Percentiles rank a stretch among this genome's conserved stretches.
Conservation (phyloP, 2,888 invertebrate species). For the Operophtera brumata region DNA sequence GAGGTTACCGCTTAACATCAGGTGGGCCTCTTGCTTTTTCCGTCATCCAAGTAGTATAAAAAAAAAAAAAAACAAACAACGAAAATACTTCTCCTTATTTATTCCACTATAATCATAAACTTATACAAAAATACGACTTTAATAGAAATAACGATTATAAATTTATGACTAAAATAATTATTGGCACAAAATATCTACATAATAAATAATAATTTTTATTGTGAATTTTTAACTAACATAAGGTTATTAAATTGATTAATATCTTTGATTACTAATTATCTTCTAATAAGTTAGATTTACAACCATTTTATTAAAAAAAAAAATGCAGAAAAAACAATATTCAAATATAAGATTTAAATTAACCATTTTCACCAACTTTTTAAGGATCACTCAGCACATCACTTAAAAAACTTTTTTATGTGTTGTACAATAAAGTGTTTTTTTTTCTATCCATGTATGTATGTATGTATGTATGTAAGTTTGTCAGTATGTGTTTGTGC, state of each 20-base stretch:
- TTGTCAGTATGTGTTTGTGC: too few species aligned
- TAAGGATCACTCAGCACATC: too few species aligned
- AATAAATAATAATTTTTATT: constrained; percentile 26
- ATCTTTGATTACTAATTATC: neutral
- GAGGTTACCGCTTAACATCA: too few species aligned
- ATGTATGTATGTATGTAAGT: too few species aligned
- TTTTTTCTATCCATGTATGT: too few species aligned
- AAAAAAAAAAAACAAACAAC: constrained; percentile 12
- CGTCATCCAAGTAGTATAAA: too few species aligned
- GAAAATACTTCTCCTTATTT: constrained; percentile 11
- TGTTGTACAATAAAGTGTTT: too few species aligned
- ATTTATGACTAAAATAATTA: constrained; percentile 31
- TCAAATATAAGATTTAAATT: too few species aligned
- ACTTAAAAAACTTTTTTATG: too few species aligned
- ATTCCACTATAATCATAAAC: constrained; percentile 27
- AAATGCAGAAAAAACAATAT: neutral
- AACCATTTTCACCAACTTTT: too few species aligned
- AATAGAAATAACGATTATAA: constrained; percentile 20
- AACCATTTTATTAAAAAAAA: neutral
- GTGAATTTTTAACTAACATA: constrained; percentile 9
- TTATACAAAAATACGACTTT: constrained; percentile 35
- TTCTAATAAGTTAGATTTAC: neutral
- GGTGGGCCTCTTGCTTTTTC: too few species aligned
- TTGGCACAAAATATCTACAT: constrained; percentile 38
- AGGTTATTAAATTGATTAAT: neutral